Conservation (phyloP, 2,797 vertebrate genomes). For the Molossus molossus region DNA sequence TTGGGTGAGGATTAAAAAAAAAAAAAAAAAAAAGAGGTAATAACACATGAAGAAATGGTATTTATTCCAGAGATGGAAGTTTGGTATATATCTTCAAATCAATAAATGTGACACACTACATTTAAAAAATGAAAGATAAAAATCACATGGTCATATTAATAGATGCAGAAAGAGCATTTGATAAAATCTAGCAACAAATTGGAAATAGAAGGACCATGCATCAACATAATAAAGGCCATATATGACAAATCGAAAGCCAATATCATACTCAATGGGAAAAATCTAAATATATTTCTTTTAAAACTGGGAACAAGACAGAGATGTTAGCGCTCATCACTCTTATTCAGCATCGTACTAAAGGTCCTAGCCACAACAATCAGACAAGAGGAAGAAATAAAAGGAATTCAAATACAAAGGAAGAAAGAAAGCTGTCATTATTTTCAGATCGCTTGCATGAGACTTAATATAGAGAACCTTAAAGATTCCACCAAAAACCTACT, state of each 20-base stretch:
- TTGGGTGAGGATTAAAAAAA: no score
- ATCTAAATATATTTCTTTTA: not conserved
- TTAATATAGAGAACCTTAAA: not conserved
- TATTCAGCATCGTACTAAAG: not conserved
- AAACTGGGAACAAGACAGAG: not conserved
- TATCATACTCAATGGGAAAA: not conserved
- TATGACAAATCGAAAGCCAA: not conserved
- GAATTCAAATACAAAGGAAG: not conserved
- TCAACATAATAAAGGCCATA: not conserved
- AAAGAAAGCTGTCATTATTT: not conserved
- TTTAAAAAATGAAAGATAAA: not conserved
- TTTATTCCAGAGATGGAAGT: not conserved
- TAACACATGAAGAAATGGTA: not conserved
- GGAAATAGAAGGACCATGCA: not conserved
- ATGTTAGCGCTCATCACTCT: not conserved
- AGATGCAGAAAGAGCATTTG: not conserved
- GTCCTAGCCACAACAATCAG: not conserved
- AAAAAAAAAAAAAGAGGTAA: no score
- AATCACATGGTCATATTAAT: not conserved
- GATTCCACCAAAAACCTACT: not conserved
- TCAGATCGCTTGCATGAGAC: not conserved
- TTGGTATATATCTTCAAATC: not conserved
- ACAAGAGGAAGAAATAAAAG: not conserved
- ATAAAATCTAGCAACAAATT: not conserved
- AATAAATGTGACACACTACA: not conserved